Conservation (phyloP, 35 echinoderm and acorn worm species). For the Ophiothrix spiculata region DNA sequence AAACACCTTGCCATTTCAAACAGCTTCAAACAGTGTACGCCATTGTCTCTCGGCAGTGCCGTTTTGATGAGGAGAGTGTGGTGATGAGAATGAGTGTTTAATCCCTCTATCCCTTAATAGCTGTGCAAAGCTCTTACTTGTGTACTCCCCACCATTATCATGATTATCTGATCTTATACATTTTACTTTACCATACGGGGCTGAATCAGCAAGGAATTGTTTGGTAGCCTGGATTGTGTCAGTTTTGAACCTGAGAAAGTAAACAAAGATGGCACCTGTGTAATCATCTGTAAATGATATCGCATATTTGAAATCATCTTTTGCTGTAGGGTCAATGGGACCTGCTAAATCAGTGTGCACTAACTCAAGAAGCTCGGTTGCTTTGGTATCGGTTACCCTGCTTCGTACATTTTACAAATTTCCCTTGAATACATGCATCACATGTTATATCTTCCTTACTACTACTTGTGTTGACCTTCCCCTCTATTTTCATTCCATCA, state of each 20-base stretch:
- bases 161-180: constrained; percentile 19
- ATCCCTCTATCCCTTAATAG: constrained; percentile 36
- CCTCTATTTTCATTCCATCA: background rate
- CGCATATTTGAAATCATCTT: constrained; percentile 48
- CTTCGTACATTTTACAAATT: constrained; percentile 43
- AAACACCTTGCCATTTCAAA: constrained; percentile 52
- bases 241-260: constrained; percentile 42
- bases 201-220: constrained; percentile 24
- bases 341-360: constrained; percentile 41
- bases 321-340: constrained; percentile 20
- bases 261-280: constrained; percentile 28
- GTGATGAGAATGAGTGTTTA: constrained; percentile 28
- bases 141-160: constrained; percentile 24
- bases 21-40: too few species aligned
- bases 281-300: constrained; percentile 45
- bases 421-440: constrained; percentile 35
- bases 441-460: too few species aligned
- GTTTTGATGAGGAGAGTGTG: constrained; percentile 55
- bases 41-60: constrained; percentile 33
- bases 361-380: constrained; percentile 4
- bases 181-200: constrained; percentile 6
- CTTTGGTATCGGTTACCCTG: constrained; percentile 30
- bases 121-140: constrained; percentile 20
- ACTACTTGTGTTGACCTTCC: constrained; percentile 8
- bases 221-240: constrained; percentile 34